Conservation (phyloP, 2,888 invertebrate species). For the Euphydryas editha region DNA sequence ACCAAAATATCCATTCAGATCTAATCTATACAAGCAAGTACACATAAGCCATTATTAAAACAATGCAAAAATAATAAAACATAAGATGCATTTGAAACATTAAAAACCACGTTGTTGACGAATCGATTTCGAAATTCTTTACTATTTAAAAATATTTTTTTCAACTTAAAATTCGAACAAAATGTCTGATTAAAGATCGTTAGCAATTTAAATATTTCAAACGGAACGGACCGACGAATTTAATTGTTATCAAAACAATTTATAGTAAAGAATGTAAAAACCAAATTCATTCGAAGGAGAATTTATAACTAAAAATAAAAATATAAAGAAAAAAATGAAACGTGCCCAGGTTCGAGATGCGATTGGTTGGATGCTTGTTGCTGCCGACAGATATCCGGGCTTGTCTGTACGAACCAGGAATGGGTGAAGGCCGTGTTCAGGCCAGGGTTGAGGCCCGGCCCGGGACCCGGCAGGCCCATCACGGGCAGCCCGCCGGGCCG, state of each 20-base stretch:
- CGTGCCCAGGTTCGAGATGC: slow-evolving; percentile 97
- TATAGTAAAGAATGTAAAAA: slow-evolving; percentile 10
- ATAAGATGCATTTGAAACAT: slow-evolving; percentile 24
- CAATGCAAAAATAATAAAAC: slow-evolving; percentile 25
- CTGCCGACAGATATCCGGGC: slow-evolving; percentile 95
- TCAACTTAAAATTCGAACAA: not conserved
- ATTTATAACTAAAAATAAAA: slow-evolving; percentile 64
- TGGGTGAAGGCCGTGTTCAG: slow-evolving; percentile 92
- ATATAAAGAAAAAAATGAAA: slow-evolving; percentile 83
- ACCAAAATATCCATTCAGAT: slow-evolving; percentile 43
- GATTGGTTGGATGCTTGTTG: slow-evolving; percentile 89
- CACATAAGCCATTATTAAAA: slow-evolving; percentile 52
- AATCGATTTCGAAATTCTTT: slow-evolving; percentile 39
- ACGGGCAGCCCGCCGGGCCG: slow-evolving; percentile 80
- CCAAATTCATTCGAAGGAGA: slow-evolving; percentile 34
- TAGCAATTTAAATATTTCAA: slow-evolving; percentile 6
- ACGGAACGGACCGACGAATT: too few relatives aligned
- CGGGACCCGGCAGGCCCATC: slow-evolving; percentile 83
- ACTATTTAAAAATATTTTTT: not conserved
- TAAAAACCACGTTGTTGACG: slow-evolving; percentile 17
- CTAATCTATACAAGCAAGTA: slow-evolving; percentile 52
- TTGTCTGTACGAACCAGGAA: slow-evolving; percentile 96
- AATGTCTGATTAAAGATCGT: not conserved
- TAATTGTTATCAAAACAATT: too few relatives aligned
- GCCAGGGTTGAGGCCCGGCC: slow-evolving; percentile 77